These are phyloP conservation scores for Gallinago paraguaiae DNA, from an alignment of 2,113 vertebrate species.

Conservation along the genomic window DNA sequence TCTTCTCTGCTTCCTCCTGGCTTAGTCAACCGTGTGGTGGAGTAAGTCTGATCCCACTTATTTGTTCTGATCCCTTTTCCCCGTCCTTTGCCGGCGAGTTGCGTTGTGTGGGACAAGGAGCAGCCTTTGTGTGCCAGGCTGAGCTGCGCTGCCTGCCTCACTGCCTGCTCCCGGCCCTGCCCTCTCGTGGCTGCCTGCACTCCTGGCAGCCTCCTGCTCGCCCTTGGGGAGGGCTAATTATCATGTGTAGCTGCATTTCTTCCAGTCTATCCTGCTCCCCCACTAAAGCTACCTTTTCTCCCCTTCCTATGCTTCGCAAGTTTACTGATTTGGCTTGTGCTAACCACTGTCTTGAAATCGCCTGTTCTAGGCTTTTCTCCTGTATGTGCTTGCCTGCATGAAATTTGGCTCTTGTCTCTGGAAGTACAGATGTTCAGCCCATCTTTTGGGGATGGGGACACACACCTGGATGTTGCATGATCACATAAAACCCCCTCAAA, in stretches of 20 bases:
- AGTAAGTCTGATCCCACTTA: slow-evolving; percentile 52
- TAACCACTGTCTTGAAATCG: not conserved
- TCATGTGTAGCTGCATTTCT: not conserved
- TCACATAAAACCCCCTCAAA: not conserved
- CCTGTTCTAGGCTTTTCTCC: not conserved
- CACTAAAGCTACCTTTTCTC: not conserved
- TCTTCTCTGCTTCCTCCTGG: slow-evolving; percentile 34
- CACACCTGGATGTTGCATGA: not conserved
- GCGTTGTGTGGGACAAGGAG: not conserved
- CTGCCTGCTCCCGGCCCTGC: slow-evolving; percentile 28
- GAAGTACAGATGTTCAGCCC: not conserved
- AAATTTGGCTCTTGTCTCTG: not conserved
- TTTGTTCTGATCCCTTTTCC: not conserved
- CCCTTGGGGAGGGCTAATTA: not conserved
- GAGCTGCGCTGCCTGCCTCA: not conserved
- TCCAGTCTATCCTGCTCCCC: not conserved
- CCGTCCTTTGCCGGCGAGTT: not conserved
- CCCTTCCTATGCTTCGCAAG: not conserved
- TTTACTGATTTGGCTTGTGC: not conserved
- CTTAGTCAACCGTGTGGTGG: not conserved
- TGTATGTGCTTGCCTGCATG: not conserved
- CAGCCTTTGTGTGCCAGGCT: not conserved
- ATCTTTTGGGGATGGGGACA: not conserved
- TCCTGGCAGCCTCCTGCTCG: not conserved
- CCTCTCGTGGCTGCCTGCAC: slow-evolving; percentile 36